A percentile compares a stretch with the other conserved stretches of the same genome.
These are phyloP conservation scores for Prietella phreatophila DNA, from an alignment of 2,113 vertebrate genomes.

Conservation along the genomic window DNA sequence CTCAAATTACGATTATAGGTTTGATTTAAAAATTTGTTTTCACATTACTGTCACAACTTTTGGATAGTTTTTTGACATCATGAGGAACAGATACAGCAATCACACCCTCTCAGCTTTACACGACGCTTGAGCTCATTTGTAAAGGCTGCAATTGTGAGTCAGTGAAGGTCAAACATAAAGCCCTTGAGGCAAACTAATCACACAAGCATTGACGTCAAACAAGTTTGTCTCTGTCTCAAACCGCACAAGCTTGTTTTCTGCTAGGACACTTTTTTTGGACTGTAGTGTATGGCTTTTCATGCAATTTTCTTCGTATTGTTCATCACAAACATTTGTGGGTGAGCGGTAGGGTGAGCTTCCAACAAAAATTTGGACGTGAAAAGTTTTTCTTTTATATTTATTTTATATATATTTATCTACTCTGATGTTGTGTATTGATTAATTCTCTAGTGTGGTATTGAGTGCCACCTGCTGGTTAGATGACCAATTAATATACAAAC, in stretches of 20 bases:
- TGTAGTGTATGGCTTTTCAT: not conserved
- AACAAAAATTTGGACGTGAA: not conserved
- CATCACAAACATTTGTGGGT: not conserved
- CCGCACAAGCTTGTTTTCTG: not conserved
- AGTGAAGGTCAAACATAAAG: not conserved
- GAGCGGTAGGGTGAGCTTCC: not conserved
- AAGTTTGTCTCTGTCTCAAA: not conserved
- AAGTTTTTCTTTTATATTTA: not conserved
- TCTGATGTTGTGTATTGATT: too few relatives aligned
- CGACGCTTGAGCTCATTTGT: not conserved
- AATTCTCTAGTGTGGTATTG: not conserved
- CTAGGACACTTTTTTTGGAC: not conserved
- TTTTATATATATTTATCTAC: not conserved
- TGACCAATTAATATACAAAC: not conserved
- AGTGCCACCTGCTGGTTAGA: conserved; percentile 7
- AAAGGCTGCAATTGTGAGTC: not conserved
- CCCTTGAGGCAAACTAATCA: not conserved
- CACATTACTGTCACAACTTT: not conserved
- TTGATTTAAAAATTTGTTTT: not conserved
- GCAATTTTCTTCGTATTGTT: not conserved
- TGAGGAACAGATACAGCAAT: not conserved
- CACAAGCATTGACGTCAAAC: not conserved
- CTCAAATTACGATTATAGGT: not conserved
- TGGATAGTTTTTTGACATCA: not conserved
- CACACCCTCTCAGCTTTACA: not conserved